phyloP scores from a whole-genome alignment of 2,888 invertebrate species.

The Drosophila affinis region DNA sequence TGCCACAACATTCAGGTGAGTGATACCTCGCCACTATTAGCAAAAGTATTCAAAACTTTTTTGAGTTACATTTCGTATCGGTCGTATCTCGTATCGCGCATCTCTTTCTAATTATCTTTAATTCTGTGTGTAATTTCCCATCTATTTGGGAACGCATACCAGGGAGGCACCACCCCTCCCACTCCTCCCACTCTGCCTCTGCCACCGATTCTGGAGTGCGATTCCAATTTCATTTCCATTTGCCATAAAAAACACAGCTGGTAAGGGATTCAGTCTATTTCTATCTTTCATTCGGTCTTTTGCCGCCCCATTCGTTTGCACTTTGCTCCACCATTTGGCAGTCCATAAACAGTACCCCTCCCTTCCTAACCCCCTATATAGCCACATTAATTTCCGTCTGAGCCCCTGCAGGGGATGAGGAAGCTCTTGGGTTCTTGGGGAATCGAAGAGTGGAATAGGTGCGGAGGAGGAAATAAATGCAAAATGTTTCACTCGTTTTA shows the following conservation, averaged over 20 bases:
- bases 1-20: too few relatives aligned
- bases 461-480: slow-evolving; percentile 41
- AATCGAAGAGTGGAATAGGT: slow-evolving; percentile 19
- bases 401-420: slow-evolving; percentile 1
- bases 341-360: slow-evolving; percentile 34
- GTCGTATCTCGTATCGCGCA: neutral
- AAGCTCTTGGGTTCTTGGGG: slow-evolving; percentile 1
- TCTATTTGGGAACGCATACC: slow-evolving; percentile 39
- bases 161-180: slow-evolving; percentile 9
- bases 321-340: slow-evolving; percentile 28
- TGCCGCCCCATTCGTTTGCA: slow-evolving; percentile 39
- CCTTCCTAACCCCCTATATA: neutral
- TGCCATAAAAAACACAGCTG: slow-evolving; percentile 24
- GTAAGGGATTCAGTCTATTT: slow-evolving; percentile 29
- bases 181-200: neutral
- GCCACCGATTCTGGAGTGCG: slow-evolving; percentile 19
- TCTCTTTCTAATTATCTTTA: slow-evolving; percentile 33
- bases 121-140: slow-evolving; percentile 27
- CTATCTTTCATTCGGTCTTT: neutral
- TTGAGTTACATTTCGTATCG: neutral
- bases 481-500: slow-evolving; percentile 41
- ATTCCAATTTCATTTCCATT: slow-evolving; percentile 40
- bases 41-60: neutral
- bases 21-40: neutral
- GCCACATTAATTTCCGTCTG: slow-evolving; percentile 63